Evolutionary conservation across 2,113 vertebrate genomes (phyloP).

Genomic region (Edolisoma coerulescens): DNA sequence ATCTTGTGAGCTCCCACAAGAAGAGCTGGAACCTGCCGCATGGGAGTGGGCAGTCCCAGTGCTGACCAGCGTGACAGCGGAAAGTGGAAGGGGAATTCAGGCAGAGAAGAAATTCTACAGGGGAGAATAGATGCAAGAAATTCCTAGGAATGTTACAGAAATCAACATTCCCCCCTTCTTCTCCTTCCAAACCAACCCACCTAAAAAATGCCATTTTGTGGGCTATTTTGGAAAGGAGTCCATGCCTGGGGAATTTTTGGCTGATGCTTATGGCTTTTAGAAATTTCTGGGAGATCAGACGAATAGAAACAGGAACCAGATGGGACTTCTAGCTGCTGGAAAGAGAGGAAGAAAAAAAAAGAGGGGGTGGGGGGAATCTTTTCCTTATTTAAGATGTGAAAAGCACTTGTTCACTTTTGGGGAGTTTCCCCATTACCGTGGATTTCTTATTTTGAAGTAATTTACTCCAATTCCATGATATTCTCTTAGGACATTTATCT

Average conservation of each 20-base stretch:
- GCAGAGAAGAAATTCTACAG: slow-evolving; percentile 8
- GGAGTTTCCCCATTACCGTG: slow-evolving; percentile 9
- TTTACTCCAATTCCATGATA: not conserved
- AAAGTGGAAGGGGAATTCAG: not conserved
- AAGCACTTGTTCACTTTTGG: slow-evolving; percentile 50
- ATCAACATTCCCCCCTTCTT: slow-evolving; percentile 38
- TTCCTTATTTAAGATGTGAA: slow-evolving; percentile 35
- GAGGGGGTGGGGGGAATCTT: not conserved
- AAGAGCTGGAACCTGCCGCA: not conserved
- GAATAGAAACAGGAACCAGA: slow-evolving; percentile 70
- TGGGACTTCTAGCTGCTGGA: slow-evolving; percentile 58
- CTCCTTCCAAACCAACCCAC: slow-evolving; percentile 56
- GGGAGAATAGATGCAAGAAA: slow-evolving; percentile 17
- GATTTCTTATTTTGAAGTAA: slow-evolving; percentile 15
- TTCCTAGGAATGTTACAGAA: slow-evolving; percentile 54
- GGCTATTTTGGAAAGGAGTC: slow-evolving; percentile 67
- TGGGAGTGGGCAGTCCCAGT: not conserved
- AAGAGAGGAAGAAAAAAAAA: slow-evolving; percentile 16
- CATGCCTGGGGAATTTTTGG: slow-evolving; percentile 65
- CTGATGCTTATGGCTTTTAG: slow-evolving; percentile 66
- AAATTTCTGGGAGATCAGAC: slow-evolving; percentile 69
- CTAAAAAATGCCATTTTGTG: slow-evolving; percentile 66
- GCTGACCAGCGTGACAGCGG: rapidly evolving
- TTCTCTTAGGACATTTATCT: slow-evolving; percentile 13
- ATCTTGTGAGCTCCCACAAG: not conserved